Evolutionary conservation across 2,888 invertebrate genomes (phyloP), one percentile per base, ranked within the genome.

Genomic region (Rhopalosiphum nymphaeae): DNA sequence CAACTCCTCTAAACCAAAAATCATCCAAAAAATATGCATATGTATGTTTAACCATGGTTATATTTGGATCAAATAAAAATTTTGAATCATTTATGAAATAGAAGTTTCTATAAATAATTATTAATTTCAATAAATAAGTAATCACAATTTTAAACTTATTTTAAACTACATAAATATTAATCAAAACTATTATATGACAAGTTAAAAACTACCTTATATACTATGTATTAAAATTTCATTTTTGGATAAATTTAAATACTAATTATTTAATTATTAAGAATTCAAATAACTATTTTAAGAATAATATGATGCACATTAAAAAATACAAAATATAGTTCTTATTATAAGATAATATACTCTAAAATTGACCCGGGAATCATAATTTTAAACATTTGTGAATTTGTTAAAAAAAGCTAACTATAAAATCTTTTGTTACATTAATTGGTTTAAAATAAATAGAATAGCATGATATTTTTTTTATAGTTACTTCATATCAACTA

Each of bases 1-100:
- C 85, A 89, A 57, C 16, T 36, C 93, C 93, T 90, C 93, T 85
- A 36, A 36, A 90, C 93, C 93, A 93, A n/a, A 56, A n/a, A 93
- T 85, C 85, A 46, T 89, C 46, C 25, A 57, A 89, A 84, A 13
- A 90, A 93, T 46, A 93, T 85, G 93, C 93, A 85, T 93, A 93
- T 29, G 84, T 90, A 16, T 93, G 56, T 36, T 36, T 46, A 7
- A 90, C 10, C 85, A 90, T 90, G 13, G 36, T 85, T 42, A 93
- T 16, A 57, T 46, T 49, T 44, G 78, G 16, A 85, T 93, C 42
- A 85, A 93, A 93, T 49, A 16, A 36, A 46, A 93, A 93, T 5
- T 61, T 49, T 36, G 53, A 29, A 44, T 93, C 89, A 29, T 93
- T 44, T 3, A 84, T 13, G 36, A 57, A 85, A 90, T 93, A 93